Conservation (phyloP, 64 coral and sea anemone species). For the Acropora yongei region DNA sequence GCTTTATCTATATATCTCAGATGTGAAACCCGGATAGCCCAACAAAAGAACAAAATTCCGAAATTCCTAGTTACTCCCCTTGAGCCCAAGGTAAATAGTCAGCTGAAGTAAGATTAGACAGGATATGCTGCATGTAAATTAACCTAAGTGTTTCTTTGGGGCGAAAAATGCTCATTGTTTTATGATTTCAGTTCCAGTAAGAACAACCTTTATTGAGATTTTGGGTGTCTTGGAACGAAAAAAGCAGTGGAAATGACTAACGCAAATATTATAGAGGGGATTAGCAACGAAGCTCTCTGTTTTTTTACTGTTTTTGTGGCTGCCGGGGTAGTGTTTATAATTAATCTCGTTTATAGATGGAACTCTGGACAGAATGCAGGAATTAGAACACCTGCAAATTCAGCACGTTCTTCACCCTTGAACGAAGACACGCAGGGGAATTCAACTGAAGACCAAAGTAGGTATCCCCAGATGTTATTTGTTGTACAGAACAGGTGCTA, state of each 20-base stretch:
- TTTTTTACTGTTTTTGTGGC: conserved; percentile 51
- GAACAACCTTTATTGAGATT: background rate
- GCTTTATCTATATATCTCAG: background rate
- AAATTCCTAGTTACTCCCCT: background rate
- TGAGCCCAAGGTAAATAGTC: background rate
- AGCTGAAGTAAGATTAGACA: background rate
- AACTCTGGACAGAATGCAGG: background rate
- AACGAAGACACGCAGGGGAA: background rate
- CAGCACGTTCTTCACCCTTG: background rate
- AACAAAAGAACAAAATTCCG: background rate
- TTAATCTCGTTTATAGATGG: conserved; percentile 39
- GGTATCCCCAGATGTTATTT: background rate
- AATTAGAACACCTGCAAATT: background rate
- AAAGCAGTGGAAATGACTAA: conserved; percentile 32
- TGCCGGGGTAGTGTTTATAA: conserved; percentile 28
- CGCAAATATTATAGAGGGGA: conserved; percentile 73
- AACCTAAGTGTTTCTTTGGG: background rate
- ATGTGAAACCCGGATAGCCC: too few species aligned
- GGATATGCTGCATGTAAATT: background rate
- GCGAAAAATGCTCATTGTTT: background rate
- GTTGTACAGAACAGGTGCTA: too few species aligned
- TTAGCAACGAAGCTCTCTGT: conserved; percentile 79
- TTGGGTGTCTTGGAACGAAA: background rate
- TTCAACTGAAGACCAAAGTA: conserved; percentile 1
- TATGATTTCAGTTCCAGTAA: background rate